Percentiles rank a stretch among this genome's conserved stretches.
These are phyloP conservation scores for Cephus cinctus DNA, from an alignment of 1,140 invertebrate species.

Conservation along the genomic window DNA sequence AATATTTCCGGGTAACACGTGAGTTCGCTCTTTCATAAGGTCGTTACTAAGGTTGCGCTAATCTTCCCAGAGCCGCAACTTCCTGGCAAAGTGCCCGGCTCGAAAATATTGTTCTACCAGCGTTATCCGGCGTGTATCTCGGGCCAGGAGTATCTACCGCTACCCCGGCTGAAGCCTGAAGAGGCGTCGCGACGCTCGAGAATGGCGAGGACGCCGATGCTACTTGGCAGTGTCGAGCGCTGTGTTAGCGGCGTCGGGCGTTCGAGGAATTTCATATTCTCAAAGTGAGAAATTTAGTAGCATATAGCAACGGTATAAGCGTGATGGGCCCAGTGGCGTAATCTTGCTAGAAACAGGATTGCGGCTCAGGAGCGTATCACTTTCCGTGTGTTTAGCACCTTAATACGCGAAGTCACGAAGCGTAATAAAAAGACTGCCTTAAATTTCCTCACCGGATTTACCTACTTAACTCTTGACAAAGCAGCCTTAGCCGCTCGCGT, in stretches of 20 bases:
- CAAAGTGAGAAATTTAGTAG: slow-evolving; percentile 33
- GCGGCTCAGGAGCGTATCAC: too few relatives aligned
- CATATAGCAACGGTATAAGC: too few relatives aligned
- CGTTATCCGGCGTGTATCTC: slow-evolving; percentile 31
- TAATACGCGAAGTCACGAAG: slow-evolving; percentile 6
- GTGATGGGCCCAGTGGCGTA: too few relatives aligned
- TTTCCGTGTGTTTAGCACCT: slow-evolving; percentile 5
- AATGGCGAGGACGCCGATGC: too few relatives aligned
- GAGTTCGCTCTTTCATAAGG: slow-evolving; percentile 44
- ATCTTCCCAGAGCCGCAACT: slow-evolving; percentile 39
- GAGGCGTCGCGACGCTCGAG: too few relatives aligned
- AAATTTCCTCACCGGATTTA: slow-evolving; percentile 16
- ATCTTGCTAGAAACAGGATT: too few relatives aligned
- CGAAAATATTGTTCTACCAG: slow-evolving; percentile 34
- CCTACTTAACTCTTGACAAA: slow-evolving; percentile 3
- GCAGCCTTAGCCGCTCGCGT: slow-evolving; percentile 5
- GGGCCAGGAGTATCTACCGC: too few relatives aligned
- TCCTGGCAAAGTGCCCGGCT: slow-evolving; percentile 36
- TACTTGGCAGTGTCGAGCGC: too few relatives aligned
- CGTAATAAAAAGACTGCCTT: slow-evolving; percentile 17
- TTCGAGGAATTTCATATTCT: slow-evolving; percentile 36
- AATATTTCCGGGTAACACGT: slow-evolving; percentile 36
- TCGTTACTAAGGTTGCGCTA: slow-evolving; percentile 43
- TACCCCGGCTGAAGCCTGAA: too few relatives aligned
- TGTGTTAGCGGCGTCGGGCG: slow-evolving; percentile 3